Percentiles rank a stretch among this genome's conserved stretches.
Conservation (phyloP, 1,140 invertebrate species). For the Tigriopus japonicus region DNA sequence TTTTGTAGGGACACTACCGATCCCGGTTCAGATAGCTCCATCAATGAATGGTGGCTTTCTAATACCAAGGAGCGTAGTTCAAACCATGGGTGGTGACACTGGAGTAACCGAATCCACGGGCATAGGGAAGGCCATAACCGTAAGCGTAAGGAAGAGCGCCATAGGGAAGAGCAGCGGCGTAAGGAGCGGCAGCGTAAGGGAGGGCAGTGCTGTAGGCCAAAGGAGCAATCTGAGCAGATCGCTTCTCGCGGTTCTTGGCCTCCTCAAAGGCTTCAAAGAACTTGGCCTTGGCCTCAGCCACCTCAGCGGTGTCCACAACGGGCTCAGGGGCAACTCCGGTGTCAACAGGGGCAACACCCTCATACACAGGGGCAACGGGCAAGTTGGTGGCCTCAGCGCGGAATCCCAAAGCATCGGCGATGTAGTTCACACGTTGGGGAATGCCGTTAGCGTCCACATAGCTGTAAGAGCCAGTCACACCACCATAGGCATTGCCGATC, state of each 20-base stretch:
- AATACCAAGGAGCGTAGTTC: background rate
- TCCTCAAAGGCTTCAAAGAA: slow-evolving; percentile 3
- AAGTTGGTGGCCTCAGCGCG: slow-evolving; percentile 16
- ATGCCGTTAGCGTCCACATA: slow-evolving; percentile 19
- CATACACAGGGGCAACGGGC: slow-evolving; percentile 13
- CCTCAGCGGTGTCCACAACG: slow-evolving; percentile 14
- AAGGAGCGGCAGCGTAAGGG: slow-evolving; percentile 8
- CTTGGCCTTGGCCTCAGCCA: slow-evolving; percentile 4
- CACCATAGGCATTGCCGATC: slow-evolving; percentile 17
- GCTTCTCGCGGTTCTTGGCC: background rate
- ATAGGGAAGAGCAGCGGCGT: slow-evolving; percentile 17
- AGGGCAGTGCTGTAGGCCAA: background rate
- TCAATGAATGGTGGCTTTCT: background rate
- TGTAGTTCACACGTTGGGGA: slow-evolving; percentile 18
- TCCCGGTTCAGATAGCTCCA: no score
- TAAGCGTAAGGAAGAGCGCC: background rate
- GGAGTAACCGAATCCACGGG: background rate
- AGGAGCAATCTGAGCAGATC: background rate
- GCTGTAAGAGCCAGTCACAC: slow-evolving; percentile 17
- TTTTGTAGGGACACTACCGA: no score
- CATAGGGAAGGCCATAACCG: no score
- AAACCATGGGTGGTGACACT: background rate
- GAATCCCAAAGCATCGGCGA: slow-evolving; percentile 18
- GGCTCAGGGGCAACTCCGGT: background rate
- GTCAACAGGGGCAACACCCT: no score